Evolutionary conservation across 2,797 vertebrate species (phyloP).

Genomic region (Halcyon leucocephala): DNA sequence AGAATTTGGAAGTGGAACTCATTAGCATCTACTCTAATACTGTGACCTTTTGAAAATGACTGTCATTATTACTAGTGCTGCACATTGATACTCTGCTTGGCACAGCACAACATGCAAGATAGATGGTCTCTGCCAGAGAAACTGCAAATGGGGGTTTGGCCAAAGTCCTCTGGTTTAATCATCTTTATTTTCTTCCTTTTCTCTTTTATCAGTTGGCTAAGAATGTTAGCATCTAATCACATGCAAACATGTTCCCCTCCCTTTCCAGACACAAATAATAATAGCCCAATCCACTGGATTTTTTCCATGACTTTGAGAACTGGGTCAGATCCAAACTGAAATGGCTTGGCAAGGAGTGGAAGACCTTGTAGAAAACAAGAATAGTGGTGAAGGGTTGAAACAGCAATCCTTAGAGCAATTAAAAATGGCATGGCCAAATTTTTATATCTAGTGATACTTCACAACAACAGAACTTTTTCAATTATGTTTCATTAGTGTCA

Average conservation of each 20-base stretch:
- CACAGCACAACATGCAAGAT: background rate
- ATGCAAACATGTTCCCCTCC: background rate
- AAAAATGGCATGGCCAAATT: background rate
- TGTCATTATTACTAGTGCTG: background rate
- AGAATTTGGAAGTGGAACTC: background rate
- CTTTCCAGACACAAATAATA: constrained; percentile 29
- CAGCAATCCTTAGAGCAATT: background rate
- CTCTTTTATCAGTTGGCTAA: background rate
- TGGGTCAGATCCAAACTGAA: background rate
- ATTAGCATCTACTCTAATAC: background rate
- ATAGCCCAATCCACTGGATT: constrained; percentile 16
- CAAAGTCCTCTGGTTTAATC: background rate
- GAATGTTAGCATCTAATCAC: constrained; percentile 30
- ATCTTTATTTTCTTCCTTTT: constrained; percentile 11
- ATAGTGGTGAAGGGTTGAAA: background rate
- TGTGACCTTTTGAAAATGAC: constrained; percentile 22
- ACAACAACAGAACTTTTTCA: background rate
- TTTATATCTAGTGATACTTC: background rate
- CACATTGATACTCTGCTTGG: background rate
- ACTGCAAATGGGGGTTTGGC: background rate
- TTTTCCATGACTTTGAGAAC: constrained; percentile 36
- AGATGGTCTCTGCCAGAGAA: background rate
- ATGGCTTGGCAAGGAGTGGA: constrained; percentile 6
- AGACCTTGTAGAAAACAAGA: constrained; percentile 5
- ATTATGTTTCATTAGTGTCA: background rate